A percentile compares a stretch with the other conserved stretches of the same genome.
These are phyloP conservation scores for Pampus argenteus DNA, from an alignment of 2,797 vertebrate species.

Conservation along the genomic window DNA sequence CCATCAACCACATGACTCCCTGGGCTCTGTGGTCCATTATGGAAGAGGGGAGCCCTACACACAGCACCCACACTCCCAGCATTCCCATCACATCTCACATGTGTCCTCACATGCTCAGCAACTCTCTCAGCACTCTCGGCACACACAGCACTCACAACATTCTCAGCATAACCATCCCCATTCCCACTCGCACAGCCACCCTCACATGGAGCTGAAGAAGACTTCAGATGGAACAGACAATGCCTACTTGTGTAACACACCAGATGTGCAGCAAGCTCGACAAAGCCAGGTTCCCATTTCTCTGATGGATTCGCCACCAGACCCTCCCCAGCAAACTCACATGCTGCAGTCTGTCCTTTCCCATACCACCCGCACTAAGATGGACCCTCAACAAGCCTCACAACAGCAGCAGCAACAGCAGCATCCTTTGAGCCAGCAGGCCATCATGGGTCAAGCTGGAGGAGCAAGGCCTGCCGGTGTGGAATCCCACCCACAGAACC, in stretches of 20 bases:
- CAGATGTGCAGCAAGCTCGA: slow-evolving; percentile 75
- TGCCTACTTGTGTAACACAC: slow-evolving; percentile 82
- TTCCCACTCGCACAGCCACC: slow-evolving; percentile 78
- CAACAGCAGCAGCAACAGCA: slow-evolving; percentile 65
- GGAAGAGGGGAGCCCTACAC: slow-evolving; percentile 76
- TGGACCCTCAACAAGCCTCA: slow-evolving; percentile 76
- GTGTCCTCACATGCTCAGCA: slow-evolving; percentile 82
- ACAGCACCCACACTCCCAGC: slow-evolving; percentile 78
- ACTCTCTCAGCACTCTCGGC: slow-evolving; percentile 78
- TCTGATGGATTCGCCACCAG: slow-evolving; percentile 86
- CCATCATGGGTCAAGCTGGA: slow-evolving; percentile 72
- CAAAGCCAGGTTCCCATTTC: slow-evolving; percentile 84
- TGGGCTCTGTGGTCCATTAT: slow-evolving; percentile 80
- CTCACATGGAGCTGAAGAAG: slow-evolving; percentile 87
- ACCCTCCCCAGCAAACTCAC: slow-evolving; percentile 81
- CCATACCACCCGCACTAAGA: slow-evolving; percentile 82
- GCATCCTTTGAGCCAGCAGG: slow-evolving; percentile 77
- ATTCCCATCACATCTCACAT: slow-evolving; percentile 78
- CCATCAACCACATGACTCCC: slow-evolving; percentile 72
- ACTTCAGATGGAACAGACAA: slow-evolving; percentile 82
- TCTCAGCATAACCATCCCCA: slow-evolving; percentile 76
- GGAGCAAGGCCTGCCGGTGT: slow-evolving; percentile 64
- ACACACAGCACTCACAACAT: slow-evolving; percentile 74
- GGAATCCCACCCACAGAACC: slow-evolving; percentile 76
- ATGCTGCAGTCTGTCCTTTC: slow-evolving; percentile 91